Base-by-base conservation (phyloP, 2,113 vertebrate genomes). In the Salminus brasiliensis region DNA sequence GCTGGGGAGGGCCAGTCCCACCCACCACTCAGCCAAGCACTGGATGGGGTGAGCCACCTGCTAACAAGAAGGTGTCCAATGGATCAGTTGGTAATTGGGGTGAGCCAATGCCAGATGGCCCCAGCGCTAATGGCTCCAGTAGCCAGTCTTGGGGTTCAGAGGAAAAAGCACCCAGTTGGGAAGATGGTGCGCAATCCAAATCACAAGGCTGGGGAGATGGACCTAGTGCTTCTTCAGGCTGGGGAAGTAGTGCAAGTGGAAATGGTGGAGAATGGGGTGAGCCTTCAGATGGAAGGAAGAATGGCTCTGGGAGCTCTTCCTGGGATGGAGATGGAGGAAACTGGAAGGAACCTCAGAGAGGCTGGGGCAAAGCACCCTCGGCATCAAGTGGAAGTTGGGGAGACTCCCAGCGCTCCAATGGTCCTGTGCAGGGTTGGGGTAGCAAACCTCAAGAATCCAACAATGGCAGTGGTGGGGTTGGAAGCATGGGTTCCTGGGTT, bases 101-200 rank as follows among this genome's bases (percentile, higher is more conserved):
- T 80, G 96, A 98, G 80, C 84, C 92, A 25, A 32, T 84, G 67
- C 89, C 95, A 43, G 80, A 92, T 78, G 92, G 88, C 92, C 93
- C 94, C 89, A 90, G 91, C 88, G 85, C 90, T 86, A 91, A 80
- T 87, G 91, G 94, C 87, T 91, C 95, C 91, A 97, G 91, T 89
- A 94, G 94, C 87, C 93, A 96, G 78, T 88, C 96, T 72, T 98
- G 97, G 97, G 93, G 93, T 85, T 94, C 95, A 87, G 96, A 96
- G 86, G 95, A 98, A 81, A 98, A 97, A 89, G 92, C 96, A 21
- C 91, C 96, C 78, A 92, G 89, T 79, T 99, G 97, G 97, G 93
- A 95, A 80, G 95, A 97, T 83, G 92, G 94, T 85, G 75, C 91
- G 41, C 97, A 98, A 92, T 89, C 92, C 87, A 96, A 96, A 85